Conservation (phyloP, 2,888 invertebrate genomes). For the Hesperia comma region DNA sequence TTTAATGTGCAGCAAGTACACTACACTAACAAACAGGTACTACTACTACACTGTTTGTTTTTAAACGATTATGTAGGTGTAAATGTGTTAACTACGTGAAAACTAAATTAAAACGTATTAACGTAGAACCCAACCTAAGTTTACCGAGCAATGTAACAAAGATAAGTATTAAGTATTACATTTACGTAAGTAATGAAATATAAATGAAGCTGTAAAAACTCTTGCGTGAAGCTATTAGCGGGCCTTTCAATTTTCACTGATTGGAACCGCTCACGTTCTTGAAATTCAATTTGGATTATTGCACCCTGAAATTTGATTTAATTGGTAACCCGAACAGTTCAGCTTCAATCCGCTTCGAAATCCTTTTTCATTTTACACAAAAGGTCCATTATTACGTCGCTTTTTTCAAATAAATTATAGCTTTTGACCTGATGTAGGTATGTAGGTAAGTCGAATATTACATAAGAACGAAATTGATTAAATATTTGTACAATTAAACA, state of each 20-base stretch:
- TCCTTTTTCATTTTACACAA: slow-evolving; percentile 18
- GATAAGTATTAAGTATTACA: slow-evolving; percentile 14
- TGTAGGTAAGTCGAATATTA: no score
- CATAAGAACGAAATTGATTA: no score
- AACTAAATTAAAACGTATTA: no score
- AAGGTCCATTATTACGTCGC: background rate
- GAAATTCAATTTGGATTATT: slow-evolving; percentile 58
- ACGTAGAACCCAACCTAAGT: background rate
- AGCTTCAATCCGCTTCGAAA: slow-evolving; percentile 15
- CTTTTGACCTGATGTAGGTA: background rate
- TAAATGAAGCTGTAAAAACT: slow-evolving; percentile 10
- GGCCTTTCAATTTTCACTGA: slow-evolving; percentile 49
- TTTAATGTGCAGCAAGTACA: no score
- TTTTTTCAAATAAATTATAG: background rate
- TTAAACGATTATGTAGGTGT: no score
- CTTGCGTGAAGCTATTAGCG: slow-evolving; percentile 10
- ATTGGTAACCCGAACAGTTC: slow-evolving; percentile 49
- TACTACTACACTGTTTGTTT: no score
- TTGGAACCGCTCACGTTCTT: slow-evolving; percentile 50
- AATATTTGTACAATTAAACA: no score
- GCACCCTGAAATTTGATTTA: slow-evolving; percentile 51
- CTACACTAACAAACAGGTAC: no score
- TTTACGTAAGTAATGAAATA: background rate
- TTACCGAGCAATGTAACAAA: background rate
- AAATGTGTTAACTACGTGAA: no score